A percentile compares a stretch with the other conserved stretches of the same genome.
These are phyloP conservation scores for Paraescarpia echinospica DNA, from an alignment of 1,140 invertebrate genomes.

Conservation along the genomic window DNA sequence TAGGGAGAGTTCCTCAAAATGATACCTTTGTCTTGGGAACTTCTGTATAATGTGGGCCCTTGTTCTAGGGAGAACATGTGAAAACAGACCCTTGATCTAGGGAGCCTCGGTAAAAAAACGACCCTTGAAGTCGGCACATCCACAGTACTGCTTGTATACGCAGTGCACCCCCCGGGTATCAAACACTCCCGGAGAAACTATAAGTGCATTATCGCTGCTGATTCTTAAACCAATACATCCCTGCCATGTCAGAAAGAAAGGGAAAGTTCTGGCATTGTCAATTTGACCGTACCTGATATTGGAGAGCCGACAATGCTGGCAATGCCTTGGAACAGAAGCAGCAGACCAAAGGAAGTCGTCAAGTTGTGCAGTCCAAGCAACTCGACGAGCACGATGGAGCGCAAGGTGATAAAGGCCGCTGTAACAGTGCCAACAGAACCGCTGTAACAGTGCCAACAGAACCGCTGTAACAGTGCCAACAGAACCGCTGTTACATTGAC, in stretches of 20 bases:
- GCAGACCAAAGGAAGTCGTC: conserved; percentile 90
- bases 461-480: background rate
- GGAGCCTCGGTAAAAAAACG: too few species aligned
- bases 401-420: conserved; percentile 76
- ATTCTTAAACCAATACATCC: background rate
- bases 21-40: too few species aligned
- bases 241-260: background rate
- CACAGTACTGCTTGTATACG: too few species aligned
- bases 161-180: too few species aligned
- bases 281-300: conserved; percentile 72
- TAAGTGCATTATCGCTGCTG: background rate
- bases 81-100: too few species aligned
- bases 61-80: too few species aligned
- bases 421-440: conserved; percentile 26
- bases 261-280: background rate
- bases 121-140: too few species aligned
- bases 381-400: conserved; percentile 90
- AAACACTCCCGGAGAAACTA: too few species aligned
- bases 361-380: conserved; percentile 89
- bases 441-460: background rate
- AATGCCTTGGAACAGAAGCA: conserved; percentile 89
- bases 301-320: conserved; percentile 83
- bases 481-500: background rate
- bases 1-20: too few species aligned
- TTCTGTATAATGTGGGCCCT: too few species aligned